These are phyloP conservation scores for Cossypha niveicapilla DNA, from an alignment of 2,797 vertebrate genomes.

Conservation along the genomic window DNA sequence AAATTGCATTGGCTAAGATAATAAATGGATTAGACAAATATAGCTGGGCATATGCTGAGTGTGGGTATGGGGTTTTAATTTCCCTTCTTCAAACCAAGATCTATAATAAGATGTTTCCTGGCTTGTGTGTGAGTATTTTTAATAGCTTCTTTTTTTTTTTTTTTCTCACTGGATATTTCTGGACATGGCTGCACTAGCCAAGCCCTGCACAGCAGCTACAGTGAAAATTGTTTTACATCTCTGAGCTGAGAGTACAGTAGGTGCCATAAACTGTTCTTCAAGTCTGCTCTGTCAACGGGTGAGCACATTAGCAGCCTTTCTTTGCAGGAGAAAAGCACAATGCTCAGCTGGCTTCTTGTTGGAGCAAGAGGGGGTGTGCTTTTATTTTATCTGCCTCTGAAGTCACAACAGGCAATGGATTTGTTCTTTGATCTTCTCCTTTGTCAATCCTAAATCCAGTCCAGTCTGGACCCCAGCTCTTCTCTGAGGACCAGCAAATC, in stretches of 20 bases:
- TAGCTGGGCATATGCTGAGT: conserved; percentile 46
- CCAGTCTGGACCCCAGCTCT: neutral
- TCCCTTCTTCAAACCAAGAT: conserved; percentile 42
- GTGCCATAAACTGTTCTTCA: conserved; percentile 19
- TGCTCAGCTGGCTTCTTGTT: neutral
- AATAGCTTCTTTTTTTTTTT: neutral
- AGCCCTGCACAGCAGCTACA: conserved; percentile 25
- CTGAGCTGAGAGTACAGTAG: conserved; percentile 4
- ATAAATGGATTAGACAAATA: conserved; percentile 48
- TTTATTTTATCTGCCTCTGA: neutral
- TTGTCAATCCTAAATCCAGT: neutral
- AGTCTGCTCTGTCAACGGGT: neutral
- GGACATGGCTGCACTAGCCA: conserved; percentile 7
- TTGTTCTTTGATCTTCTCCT: neutral
- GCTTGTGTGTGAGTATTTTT: conserved; percentile 38
- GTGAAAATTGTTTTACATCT: conserved; percentile 39
- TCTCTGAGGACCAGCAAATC: neutral
- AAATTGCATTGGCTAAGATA: neutral
- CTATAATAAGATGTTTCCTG: conserved; percentile 67
- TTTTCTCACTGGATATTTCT: conserved; percentile 18
- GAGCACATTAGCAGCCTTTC: neutral
- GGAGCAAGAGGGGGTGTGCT: neutral
- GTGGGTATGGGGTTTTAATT: conserved; percentile 53
- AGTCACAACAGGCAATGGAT: neutral
- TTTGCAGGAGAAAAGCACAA: neutral